Evolutionary conservation across 2,888 invertebrate species (phyloP).

Genomic region (Seira ritae): DNA sequence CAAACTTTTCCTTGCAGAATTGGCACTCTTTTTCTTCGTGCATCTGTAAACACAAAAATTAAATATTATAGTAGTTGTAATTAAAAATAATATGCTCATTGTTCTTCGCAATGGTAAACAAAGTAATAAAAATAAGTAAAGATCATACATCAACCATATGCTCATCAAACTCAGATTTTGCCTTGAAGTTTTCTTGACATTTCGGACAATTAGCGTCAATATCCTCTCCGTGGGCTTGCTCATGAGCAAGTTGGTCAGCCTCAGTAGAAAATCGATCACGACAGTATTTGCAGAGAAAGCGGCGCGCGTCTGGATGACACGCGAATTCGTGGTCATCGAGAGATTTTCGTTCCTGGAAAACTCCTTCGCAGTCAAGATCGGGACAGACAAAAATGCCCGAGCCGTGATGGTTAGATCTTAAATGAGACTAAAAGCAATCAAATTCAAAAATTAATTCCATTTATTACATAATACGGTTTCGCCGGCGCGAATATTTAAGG

Average conservation of each 20-base stretch:
- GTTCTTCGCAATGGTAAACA: too few species aligned
- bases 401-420: conserved; percentile 51
- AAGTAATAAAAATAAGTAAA: not conserved
- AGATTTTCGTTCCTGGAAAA: conserved; percentile 57
- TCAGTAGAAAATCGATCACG: conserved; percentile 50
- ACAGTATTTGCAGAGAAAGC: conserved; percentile 54
- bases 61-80: not conserved
- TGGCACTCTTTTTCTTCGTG: conserved; percentile 56
- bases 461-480: too few species aligned
- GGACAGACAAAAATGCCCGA: conserved; percentile 58
- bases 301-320: conserved; percentile 55
- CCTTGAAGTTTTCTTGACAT: conserved; percentile 31
- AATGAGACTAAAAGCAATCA: conserved; percentile 46
- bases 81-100: too few species aligned
- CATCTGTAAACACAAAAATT: conserved; percentile 39
- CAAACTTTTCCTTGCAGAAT: conserved; percentile 54
- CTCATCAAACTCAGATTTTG: conserved; percentile 41
- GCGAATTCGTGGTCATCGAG: conserved; percentile 60
- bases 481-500: too few species aligned
- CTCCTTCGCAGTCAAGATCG: conserved; percentile 55
- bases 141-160: conserved; percentile 16
- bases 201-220: conserved; percentile 48
- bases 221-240: conserved; percentile 44
- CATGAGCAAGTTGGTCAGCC: conserved; percentile 38
- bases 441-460: conserved; percentile 1